These are phyloP conservation scores for Agelas oroides DNA, from an alignment of 37 sponge, comb jelly and placozoan genomes.

Conservation along the genomic window DNA sequence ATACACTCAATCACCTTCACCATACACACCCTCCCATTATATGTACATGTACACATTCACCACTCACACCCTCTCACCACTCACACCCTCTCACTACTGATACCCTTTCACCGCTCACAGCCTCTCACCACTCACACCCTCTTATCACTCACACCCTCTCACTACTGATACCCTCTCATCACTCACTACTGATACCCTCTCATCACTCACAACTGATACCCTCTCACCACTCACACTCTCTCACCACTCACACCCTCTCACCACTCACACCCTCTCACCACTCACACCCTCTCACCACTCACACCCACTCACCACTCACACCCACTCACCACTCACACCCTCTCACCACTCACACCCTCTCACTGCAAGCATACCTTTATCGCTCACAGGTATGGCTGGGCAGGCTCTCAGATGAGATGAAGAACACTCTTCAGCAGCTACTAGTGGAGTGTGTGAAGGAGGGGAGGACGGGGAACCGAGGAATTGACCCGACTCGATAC, in stretches of 20 bases:
- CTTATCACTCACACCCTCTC: no score
- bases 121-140: neutral
- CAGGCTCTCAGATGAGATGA: conserved; percentile 89
- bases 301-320: no score
- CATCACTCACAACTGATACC: no score
- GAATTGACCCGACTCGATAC: conserved; percentile 76
- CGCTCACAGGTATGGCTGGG: conserved; percentile 90
- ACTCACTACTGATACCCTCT: no score
- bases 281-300: neutral
- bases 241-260: no score
- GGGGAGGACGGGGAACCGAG: conserved; percentile 25
- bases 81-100: no score
- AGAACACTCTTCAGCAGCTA: conserved; percentile 81
- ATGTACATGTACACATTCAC: no score
- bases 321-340: neutral
- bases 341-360: neutral
- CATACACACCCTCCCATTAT: no score
- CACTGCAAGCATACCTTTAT: neutral
- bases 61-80: neutral
- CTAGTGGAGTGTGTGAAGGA: conserved; percentile 74
- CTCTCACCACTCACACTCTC: no score
- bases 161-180: neutral
- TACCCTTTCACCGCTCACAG: neutral
- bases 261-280: no score
- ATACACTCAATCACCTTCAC: no score